These are phyloP conservation scores for Mastomys natalensis DNA, from an alignment of 2,113 vertebrate genomes.

Conservation along the genomic window DNA sequence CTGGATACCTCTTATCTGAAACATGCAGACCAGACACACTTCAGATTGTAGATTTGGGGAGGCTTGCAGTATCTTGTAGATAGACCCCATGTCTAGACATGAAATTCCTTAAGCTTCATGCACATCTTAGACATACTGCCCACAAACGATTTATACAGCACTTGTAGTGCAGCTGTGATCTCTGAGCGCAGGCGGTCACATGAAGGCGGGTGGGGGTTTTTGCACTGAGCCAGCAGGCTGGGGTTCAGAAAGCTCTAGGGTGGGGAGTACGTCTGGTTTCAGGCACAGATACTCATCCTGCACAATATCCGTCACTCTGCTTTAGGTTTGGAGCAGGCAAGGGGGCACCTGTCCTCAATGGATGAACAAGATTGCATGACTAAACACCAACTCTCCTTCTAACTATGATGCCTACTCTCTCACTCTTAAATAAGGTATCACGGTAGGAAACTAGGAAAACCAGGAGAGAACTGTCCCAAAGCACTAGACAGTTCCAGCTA, in stretches of 20 bases:
- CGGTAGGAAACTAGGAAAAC: not conserved
- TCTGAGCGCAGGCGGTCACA: no score
- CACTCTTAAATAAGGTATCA: not conserved
- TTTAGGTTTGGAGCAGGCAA: not conserved
- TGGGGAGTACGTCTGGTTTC: not conserved
- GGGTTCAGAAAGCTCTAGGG: not conserved
- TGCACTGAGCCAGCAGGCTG: not conserved
- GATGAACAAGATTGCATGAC: not conserved
- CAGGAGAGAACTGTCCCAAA: slow-evolving; percentile 21
- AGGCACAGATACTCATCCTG: not conserved
- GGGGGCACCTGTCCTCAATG: not conserved
- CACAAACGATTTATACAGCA: not conserved
- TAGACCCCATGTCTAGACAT: not conserved
- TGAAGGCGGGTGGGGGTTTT: not conserved
- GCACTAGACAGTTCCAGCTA: slow-evolving; percentile 1
- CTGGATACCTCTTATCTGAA: not conserved
- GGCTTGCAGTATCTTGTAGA: not conserved
- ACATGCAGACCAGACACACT: not conserved
- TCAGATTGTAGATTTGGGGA: not conserved
- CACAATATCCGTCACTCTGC: not conserved
- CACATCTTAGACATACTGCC: not conserved
- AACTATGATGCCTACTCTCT: not conserved
- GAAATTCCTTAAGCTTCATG: not conserved
- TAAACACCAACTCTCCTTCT: not conserved
- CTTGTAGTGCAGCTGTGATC: not conserved